A percentile compares a stretch with the other conserved stretches of the same genome.
phyloP scores from a whole-genome alignment of 2,113 vertebrate species.

The Conger conger region DNA sequence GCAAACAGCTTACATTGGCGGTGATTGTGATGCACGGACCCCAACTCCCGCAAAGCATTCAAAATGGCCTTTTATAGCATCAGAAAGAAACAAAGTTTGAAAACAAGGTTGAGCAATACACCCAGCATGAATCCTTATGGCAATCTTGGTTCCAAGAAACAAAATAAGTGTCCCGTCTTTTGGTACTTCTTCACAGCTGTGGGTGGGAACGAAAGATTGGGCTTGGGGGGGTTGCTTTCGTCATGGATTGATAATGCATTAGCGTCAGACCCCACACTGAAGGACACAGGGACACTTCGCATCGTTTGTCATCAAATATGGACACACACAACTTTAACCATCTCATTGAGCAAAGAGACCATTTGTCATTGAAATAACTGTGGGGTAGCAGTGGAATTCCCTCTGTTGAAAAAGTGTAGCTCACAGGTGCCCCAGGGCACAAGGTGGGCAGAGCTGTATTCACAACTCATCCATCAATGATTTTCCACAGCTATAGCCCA shows the following conservation, averaged over 20 bases:
- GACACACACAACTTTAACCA: neutral
- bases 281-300: constrained; percentile 1
- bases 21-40: constrained; percentile 28
- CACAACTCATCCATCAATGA: constrained; percentile 30
- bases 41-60: constrained; percentile 37
- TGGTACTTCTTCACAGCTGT: constrained; percentile 27
- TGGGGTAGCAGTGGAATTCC: neutral
- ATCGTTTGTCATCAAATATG: constrained; percentile 4
- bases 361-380: neutral
- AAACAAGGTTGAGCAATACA: constrained; percentile 47
- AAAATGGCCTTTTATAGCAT: constrained; percentile 28
- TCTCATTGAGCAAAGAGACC: neutral
- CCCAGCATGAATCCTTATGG: constrained; percentile 39
- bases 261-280: neutral
- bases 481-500: constrained; percentile 34
- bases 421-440: neutral
- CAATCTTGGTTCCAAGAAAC: constrained; percentile 30
- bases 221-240: neutral
- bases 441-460: constrained; percentile 9
- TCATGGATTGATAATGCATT: constrained; percentile 14
- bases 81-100: constrained; percentile 33
- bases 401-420: neutral
- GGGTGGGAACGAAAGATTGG: constrained; percentile 1
- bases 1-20: constrained; percentile 32
- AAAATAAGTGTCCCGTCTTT: constrained; percentile 32